phyloP scores from a whole-genome alignment of 2,888 invertebrate species.

The Orthosia gothica region DNA sequence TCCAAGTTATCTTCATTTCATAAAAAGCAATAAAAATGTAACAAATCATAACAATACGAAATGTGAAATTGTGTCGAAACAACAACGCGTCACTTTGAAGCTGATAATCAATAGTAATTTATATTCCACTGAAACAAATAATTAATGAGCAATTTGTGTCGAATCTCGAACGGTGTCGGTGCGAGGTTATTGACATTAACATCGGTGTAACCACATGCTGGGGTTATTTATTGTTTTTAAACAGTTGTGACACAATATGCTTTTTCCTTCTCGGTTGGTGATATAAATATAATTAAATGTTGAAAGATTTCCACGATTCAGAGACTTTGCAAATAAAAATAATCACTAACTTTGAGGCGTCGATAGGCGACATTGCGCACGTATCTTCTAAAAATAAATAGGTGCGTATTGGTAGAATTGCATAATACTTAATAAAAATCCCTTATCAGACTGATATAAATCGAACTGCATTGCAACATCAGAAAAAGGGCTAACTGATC shows the following conservation, averaged over 20 bases:
- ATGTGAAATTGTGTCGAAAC: slow-evolving; percentile 31
- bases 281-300: neutral
- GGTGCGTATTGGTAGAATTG: too few species aligned
- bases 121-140: slow-evolving; percentile 58
- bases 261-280: neutral
- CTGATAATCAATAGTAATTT: slow-evolving; percentile 52
- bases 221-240: slow-evolving; percentile 15
- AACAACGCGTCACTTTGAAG: slow-evolving; percentile 11
- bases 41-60: neutral
- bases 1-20: neutral
- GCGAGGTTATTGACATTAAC: slow-evolving; percentile 47
- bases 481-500: too few species aligned
- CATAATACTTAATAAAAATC: too few species aligned
- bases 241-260: neutral
- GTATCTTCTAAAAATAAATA: too few species aligned
- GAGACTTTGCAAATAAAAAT: neutral
- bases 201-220: slow-evolving; percentile 23
- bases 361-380: too few species aligned
- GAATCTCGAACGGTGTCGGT: too few species aligned
- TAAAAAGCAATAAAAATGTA: slow-evolving; percentile 3
- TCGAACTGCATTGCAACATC: too few species aligned
- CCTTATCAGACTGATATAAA: too few species aligned
- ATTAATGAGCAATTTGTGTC: slow-evolving; percentile 57
- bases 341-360: too few species aligned
- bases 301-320: neutral